A percentile compares a stretch with the other conserved stretches of the same genome.
phyloP scores from a whole-genome alignment of 2,113 vertebrate genomes.

The Cromileptes altivelis region DNA sequence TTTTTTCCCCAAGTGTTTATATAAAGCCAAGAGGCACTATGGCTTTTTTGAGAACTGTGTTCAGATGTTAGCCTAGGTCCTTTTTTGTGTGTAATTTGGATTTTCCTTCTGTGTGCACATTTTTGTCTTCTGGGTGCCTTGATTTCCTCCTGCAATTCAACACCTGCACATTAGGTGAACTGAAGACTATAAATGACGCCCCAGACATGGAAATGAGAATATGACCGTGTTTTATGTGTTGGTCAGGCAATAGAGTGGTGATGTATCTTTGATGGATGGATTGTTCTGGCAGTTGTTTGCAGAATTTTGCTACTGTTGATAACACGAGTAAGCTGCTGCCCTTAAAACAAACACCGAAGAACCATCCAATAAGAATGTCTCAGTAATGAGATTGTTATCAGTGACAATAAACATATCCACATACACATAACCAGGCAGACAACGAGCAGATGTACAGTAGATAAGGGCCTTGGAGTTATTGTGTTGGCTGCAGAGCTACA shows the following conservation, averaged over 20 bases:
- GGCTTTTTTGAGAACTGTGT: not conserved
- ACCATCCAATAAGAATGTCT: not conserved
- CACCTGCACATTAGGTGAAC: not conserved
- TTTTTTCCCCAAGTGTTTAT: not conserved
- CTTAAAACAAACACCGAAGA: not conserved
- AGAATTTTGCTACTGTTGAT: constrained; percentile 2
- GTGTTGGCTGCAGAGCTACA: not conserved
- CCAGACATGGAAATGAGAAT: not conserved
- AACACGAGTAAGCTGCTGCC: not conserved
- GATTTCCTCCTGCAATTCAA: not conserved
- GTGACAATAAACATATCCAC: not conserved
- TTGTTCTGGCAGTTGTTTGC: not conserved
- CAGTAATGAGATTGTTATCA: constrained; percentile 5
- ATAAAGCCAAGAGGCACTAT: not conserved
- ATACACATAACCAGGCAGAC: not conserved
- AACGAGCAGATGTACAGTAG: constrained; percentile 22
- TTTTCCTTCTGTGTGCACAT: not conserved
- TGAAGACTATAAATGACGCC: not conserved
- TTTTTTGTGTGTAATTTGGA: not conserved
- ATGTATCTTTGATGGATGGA: no score
- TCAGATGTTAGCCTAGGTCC: not conserved
- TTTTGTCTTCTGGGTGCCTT: not conserved
- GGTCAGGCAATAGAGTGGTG: not conserved
- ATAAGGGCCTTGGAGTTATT: constrained; percentile 30
- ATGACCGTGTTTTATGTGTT: not conserved